These are phyloP conservation scores for Drosophila melanosoma DNA, from an alignment of 2,888 invertebrate species.

Conservation along the genomic window DNA sequence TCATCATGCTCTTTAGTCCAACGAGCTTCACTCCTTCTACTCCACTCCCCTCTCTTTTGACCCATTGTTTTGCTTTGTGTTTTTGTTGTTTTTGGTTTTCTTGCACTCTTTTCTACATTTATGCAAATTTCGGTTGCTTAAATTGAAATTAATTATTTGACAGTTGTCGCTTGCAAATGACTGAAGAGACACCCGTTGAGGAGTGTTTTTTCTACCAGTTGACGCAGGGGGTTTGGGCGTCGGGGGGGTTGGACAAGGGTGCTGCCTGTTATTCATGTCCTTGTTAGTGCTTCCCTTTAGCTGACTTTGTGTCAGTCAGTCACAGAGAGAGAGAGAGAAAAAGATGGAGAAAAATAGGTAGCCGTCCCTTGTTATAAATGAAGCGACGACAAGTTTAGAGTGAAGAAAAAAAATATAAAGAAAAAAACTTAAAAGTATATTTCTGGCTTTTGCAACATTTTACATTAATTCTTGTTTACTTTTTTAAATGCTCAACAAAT, in stretches of 20 bases:
- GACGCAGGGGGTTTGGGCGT: background rate
- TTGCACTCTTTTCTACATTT: conserved; percentile 53
- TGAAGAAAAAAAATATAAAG: background rate
- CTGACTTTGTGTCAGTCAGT: conserved; percentile 48
- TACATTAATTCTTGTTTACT: conserved; percentile 72
- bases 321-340: background rate
- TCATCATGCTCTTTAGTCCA: conserved; percentile 63
- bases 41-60: background rate
- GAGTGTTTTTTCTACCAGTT: background rate
- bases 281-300: conserved; percentile 24
- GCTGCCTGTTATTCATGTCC: conserved; percentile 33
- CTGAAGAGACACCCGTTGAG: conserved; percentile 29
- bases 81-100: conserved; percentile 6
- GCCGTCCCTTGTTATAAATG: conserved; percentile 66
- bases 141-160: conserved; percentile 81
- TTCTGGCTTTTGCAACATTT: conserved; percentile 30
- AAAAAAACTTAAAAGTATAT: conserved; percentile 7
- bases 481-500: conserved; percentile 70
- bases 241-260: background rate
- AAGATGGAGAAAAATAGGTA: conserved; percentile 7
- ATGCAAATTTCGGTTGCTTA: conserved; percentile 79
- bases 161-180: conserved; percentile 77
- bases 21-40: conserved; percentile 28
- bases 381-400: conserved; percentile 43
- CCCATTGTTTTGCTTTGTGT: conserved; percentile 8